Evolutionary conservation across 2,888 invertebrate species (phyloP).

Genomic region (Germaria angustata): DNA sequence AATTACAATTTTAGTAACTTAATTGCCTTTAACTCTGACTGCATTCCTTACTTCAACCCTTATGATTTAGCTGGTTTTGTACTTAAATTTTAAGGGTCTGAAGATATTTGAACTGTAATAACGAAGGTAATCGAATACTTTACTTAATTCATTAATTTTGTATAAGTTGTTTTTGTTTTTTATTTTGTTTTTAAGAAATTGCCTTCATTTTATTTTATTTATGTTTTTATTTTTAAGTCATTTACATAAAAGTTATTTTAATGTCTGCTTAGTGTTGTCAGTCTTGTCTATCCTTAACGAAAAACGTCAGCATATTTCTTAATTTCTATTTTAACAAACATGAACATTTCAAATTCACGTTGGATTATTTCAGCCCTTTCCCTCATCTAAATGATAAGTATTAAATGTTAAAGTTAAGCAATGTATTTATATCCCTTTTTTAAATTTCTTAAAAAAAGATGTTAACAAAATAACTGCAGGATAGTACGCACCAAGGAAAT

Average conservation of each 20-base stretch:
- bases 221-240: background rate
- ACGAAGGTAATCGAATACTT: slow-evolving; percentile 62
- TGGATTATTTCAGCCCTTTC: slow-evolving; percentile 33
- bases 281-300: slow-evolving; percentile 61
- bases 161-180: too few relatives aligned
- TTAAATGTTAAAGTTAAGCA: too few relatives aligned
- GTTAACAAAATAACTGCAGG: too few relatives aligned
- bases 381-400: too few relatives aligned
- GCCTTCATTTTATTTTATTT: background rate
- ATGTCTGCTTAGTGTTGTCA: slow-evolving; percentile 42
- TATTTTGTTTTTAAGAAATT: background rate
- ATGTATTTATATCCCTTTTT: too few relatives aligned
- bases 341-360: slow-evolving; percentile 40
- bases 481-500: too few relatives aligned
- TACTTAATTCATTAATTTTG: slow-evolving; percentile 60
- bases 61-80: background rate
- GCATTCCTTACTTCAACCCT: slow-evolving; percentile 21
- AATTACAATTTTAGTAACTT: too few relatives aligned
- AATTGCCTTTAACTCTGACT: too few relatives aligned
- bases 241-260: slow-evolving; percentile 33
- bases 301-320: too few relatives aligned
- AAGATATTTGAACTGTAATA: slow-evolving; percentile 28
- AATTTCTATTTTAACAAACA: too few relatives aligned
- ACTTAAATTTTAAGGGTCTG: slow-evolving; percentile 27
- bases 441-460: too few relatives aligned